Percentiles rank a stretch among this genome's conserved stretches.
These are phyloP conservation scores for Eupsilia transversa DNA, from an alignment of 2,888 invertebrate genomes.

Conservation along the genomic window DNA sequence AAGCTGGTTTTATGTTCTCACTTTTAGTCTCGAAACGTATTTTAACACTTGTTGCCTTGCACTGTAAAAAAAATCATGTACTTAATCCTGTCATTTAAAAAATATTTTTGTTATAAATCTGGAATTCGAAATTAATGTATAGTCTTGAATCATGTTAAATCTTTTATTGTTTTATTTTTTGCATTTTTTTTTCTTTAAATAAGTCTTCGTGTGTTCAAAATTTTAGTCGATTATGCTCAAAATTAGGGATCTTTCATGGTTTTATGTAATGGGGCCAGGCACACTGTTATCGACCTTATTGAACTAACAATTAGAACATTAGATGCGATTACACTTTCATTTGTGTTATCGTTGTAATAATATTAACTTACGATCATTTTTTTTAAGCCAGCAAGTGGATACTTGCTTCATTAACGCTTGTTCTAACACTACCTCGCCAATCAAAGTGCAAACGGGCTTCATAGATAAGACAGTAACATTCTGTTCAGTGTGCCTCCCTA, in stretches of 20 bases:
- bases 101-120: slow-evolving; percentile 41
- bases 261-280: slow-evolving; percentile 49
- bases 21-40: slow-evolving; percentile 45
- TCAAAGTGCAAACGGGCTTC: slow-evolving; percentile 2
- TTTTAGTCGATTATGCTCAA: slow-evolving; percentile 67
- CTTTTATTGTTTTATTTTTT: slow-evolving; percentile 48
- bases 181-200: slow-evolving; percentile 54
- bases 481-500: slow-evolving; percentile 39
- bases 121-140: slow-evolving; percentile 52
- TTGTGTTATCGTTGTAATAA: neutral
- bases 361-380: neutral
- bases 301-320: neutral
- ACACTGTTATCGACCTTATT: slow-evolving; percentile 33
- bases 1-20: slow-evolving; percentile 58
- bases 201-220: slow-evolving; percentile 67
- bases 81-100: slow-evolving; percentile 49
- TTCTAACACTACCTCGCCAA: neutral
- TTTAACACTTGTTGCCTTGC: slow-evolving; percentile 65
- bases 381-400: neutral
- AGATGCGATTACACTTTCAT: slow-evolving; percentile 3
- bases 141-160: slow-evolving; percentile 49
- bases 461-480: neutral
- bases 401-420: neutral
- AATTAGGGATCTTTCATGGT: slow-evolving; percentile 53
- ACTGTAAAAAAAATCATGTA: slow-evolving; percentile 63